Conservation (phyloP, 2,888 invertebrate genomes). For the Eupithecia insigniata region DNA sequence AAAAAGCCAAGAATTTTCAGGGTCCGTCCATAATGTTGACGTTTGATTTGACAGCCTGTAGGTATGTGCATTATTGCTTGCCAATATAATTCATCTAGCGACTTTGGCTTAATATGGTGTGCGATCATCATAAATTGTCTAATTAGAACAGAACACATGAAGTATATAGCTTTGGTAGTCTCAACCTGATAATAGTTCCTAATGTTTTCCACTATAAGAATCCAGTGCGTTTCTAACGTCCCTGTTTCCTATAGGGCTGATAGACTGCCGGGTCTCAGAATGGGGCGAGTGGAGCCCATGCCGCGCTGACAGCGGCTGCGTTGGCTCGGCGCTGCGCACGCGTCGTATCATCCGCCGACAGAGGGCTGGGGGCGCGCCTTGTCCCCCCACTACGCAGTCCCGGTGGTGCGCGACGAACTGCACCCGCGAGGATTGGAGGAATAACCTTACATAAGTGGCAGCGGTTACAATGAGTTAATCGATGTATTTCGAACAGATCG, state of each 20-base stretch:
- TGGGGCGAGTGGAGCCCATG: slow-evolving; percentile 96
- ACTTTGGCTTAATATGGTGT: too few species aligned
- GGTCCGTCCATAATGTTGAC: background rate
- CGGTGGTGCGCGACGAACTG: slow-evolving; percentile 93
- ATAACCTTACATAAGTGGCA: slow-evolving; percentile 46
- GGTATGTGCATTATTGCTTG: background rate
- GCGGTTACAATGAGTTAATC: background rate
- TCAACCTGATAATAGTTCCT: background rate
- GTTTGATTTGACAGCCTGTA: background rate
- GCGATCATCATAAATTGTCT: too few species aligned
- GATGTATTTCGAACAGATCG: background rate
- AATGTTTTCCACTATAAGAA: background rate
- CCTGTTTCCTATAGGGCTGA: slow-evolving; percentile 70
- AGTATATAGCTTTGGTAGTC: background rate
- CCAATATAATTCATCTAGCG: background rate
- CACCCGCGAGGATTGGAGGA: slow-evolving; percentile 73
- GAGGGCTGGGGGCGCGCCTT: slow-evolving; percentile 90
- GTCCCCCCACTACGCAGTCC: slow-evolving; percentile 92
- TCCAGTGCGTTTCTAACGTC: background rate
- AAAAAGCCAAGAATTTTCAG: background rate
- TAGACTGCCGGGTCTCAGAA: slow-evolving; percentile 92
- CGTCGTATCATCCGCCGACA: slow-evolving; percentile 91
- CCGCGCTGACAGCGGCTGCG: slow-evolving; percentile 95
- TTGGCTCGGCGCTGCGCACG: slow-evolving; percentile 93
- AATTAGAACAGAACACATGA: background rate